Conservation (phyloP, 2,888 invertebrate species). For the Rhaphigaster nebulosa region DNA sequence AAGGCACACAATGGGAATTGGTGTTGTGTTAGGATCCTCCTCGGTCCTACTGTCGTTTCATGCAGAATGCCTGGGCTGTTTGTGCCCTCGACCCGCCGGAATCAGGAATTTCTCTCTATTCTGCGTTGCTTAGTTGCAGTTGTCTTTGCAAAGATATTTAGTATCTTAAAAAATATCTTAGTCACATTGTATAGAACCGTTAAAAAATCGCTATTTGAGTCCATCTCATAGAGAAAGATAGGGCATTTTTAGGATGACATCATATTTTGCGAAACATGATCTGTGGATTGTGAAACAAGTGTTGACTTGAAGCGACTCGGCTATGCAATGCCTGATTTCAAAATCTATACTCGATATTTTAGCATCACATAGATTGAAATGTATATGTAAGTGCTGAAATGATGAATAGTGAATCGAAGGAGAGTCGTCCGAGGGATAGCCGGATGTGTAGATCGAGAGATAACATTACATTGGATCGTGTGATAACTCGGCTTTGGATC, state of each 20-base stretch:
- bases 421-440: no score
- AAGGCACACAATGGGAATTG: slow-evolving; percentile 26
- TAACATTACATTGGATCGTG: no score
- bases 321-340: no score
- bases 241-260: not conserved
- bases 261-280: no score
- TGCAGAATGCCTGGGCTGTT: slow-evolving; percentile 16
- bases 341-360: no score
- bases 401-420: no score
- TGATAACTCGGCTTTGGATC: no score
- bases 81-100: not conserved
- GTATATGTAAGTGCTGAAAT: no score
- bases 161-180: not conserved
- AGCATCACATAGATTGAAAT: no score
- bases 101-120: slow-evolving; percentile 10
- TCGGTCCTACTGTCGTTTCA: slow-evolving; percentile 29
- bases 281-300: no score
- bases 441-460: no score
- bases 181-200: not conserved
- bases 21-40: slow-evolving; percentile 33
- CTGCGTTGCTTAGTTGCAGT: not conserved
- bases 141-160: not conserved
- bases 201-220: not conserved
- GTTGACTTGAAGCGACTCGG: no score
- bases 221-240: not conserved